Evolutionary conservation across 2,113 vertebrate species (phyloP).

Genomic region (Fulica atra): DNA sequence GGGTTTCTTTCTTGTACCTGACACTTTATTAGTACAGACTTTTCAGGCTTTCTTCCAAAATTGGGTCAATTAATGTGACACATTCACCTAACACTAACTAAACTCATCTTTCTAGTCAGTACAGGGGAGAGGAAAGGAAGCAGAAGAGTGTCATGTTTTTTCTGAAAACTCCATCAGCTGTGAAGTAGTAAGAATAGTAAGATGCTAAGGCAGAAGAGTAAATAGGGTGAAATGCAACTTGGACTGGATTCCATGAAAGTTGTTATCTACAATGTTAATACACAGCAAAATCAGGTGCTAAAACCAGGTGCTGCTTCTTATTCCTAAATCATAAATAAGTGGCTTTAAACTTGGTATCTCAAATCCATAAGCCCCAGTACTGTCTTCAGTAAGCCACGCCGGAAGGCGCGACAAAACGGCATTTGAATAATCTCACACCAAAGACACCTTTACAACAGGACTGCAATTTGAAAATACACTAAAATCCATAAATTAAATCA

Average conservation of each 20-base stretch:
- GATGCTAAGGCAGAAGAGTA: neutral
- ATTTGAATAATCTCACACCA: neutral
- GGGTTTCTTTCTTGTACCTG: neutral
- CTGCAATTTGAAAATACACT: neutral
- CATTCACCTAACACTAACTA: neutral
- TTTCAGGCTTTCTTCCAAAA: neutral
- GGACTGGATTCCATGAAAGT: neutral
- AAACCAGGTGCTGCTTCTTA: neutral
- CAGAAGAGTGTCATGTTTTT: neutral
- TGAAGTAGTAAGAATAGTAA: neutral
- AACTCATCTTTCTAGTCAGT: neutral
- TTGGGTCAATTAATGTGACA: neutral
- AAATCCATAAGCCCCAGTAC: neutral
- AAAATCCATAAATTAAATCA: neutral
- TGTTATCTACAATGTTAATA: neutral
- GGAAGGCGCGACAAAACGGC: neutral
- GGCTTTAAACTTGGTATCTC: neutral
- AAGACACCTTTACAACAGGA: neutral
- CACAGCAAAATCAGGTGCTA: neutral
- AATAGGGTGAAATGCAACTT: neutral
- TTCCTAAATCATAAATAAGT: neutral
- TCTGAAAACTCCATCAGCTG: neutral
- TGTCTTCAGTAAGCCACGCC: neutral
- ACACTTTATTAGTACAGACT: neutral
- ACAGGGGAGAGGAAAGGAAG: neutral